These are phyloP conservation scores for Agrotis ipsilon DNA, from an alignment of 2,888 invertebrate species.

Conservation along the genomic window DNA sequence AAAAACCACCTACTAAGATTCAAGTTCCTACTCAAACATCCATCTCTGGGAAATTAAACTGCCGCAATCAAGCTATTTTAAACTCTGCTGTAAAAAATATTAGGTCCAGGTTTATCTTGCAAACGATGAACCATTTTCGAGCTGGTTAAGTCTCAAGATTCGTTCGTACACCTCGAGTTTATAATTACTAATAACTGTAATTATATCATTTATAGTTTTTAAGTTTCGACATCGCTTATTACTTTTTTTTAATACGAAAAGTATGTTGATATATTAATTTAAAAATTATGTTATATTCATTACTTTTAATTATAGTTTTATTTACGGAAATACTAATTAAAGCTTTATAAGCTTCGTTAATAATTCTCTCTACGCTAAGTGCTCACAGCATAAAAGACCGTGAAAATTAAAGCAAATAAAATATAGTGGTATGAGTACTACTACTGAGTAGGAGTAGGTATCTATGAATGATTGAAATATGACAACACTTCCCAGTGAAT, in stretches of 20 bases:
- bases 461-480: constrained; percentile 45
- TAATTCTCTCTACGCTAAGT: constrained; percentile 9
- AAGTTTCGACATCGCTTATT: constrained; percentile 67
- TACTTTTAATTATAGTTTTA: constrained; percentile 18
- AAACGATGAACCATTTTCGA: constrained; percentile 71
- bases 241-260: constrained; percentile 62
- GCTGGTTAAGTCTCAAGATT: constrained; percentile 80
- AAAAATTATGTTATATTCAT: constrained; percentile 23
- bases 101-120: constrained; percentile 68
- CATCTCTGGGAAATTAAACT: constrained; percentile 70
- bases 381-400: constrained; percentile 1
- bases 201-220: constrained; percentile 77
- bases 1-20: constrained; percentile 71
- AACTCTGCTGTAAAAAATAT: constrained; percentile 70
- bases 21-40: constrained; percentile 69
- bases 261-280: constrained; percentile 48
- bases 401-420: constrained; percentile 26
- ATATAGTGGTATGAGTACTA: background rate
- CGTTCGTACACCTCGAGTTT: constrained; percentile 79
- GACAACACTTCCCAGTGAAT: constrained; percentile 59
- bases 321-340: constrained; percentile 16
- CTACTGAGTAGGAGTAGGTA: too few species aligned
- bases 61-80: constrained; percentile 69
- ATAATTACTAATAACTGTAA: constrained; percentile 83
- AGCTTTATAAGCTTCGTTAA: background rate